A percentile compares a stretch with the other conserved stretches of the same genome.
Evolutionary conservation across 2,888 invertebrate species (phyloP).

Genomic region (Elgonia sp.): DNA sequence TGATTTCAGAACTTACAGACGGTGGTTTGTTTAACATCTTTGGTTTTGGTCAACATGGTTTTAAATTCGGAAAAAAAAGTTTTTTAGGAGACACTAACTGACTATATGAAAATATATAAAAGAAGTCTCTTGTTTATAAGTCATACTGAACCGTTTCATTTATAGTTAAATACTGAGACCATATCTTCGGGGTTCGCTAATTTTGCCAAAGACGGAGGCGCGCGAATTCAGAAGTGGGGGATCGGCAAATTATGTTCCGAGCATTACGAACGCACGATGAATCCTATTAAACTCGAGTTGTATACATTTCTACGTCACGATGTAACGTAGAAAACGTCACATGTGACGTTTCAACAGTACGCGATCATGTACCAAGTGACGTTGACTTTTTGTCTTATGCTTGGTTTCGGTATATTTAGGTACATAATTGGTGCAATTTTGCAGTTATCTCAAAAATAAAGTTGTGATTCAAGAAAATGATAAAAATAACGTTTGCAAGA

Average conservation of each 20-base stretch:
- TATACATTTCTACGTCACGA: slow-evolving; percentile 35
- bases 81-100: neutral
- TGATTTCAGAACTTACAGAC: slow-evolving; percentile 20
- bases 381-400: neutral
- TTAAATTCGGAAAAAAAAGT: neutral
- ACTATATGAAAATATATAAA: neutral
- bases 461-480: too few species aligned
- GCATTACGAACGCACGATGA: slow-evolving; percentile 18
- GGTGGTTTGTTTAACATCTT: slow-evolving; percentile 6
- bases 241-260: slow-evolving; percentile 1
- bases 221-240: slow-evolving; percentile 15
- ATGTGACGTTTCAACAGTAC: neutral
- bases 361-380: neutral
- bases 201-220: slow-evolving; percentile 27
- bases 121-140: neutral
- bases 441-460: too few species aligned
- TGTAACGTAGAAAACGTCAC: slow-evolving; percentile 31
- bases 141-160: slow-evolving; percentile 43
- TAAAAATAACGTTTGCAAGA: too few species aligned
- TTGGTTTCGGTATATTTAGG: too few species aligned
- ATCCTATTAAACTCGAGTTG: slow-evolving; percentile 36
- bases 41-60: slow-evolving; percentile 25
- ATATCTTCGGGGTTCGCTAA: slow-evolving; percentile 1
- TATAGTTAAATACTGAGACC: slow-evolving; percentile 44
- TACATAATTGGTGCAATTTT: too few species aligned